Evolutionary conservation across 2,888 invertebrate genomes (phyloP), one percentile per base, ranked within the genome.

Genomic region (Hyalella azteca): DNA sequence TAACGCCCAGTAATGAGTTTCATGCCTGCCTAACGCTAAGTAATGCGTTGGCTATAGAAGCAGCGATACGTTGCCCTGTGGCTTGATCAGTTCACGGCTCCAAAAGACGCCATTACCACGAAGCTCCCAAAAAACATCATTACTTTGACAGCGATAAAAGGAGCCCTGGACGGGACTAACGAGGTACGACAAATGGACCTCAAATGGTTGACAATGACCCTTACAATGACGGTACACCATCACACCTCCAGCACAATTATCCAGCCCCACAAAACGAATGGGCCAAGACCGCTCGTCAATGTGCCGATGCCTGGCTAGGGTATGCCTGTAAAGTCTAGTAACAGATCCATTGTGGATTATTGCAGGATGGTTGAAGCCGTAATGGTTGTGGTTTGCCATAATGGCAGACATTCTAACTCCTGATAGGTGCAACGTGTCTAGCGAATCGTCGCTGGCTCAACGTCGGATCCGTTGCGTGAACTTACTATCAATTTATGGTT

Each of bases 141-240:
- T 66, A 66, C 66, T 66, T 66, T 66, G 66, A 66, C 66, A 66
- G 66, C 66, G 66, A 66, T 66, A 66, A 66, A 66, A 66, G 66
- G 36, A 66, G 66, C 66, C n/a, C 66, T 66, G 36, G 66, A 66
- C 66, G 66, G 66, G 66, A 36, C 66, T 66, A 66, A 66, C 66
- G 66, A 66, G 66, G 36, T 66, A 66, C 66, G 66, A 66, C 66
- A 66, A 66, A 66, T 66, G 66, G 36, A 36, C 36, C 36, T 29
- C 66, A 66, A 66, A 66, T 66, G 66, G 36, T 19, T 22, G 36
- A 66, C 66, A 66, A 66, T 66, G 19, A 36, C 15, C 66, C n/a
- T n/a, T 66, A 66, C 66, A 66, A 36, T 29, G 66, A 36, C 36
- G 66, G 36, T 15, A 36, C 36, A 22, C 29, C 39, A 29, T 7